These are phyloP conservation scores for Eulemur rubriventer DNA, from an alignment of 2,797 vertebrate species.

Conservation along the genomic window DNA sequence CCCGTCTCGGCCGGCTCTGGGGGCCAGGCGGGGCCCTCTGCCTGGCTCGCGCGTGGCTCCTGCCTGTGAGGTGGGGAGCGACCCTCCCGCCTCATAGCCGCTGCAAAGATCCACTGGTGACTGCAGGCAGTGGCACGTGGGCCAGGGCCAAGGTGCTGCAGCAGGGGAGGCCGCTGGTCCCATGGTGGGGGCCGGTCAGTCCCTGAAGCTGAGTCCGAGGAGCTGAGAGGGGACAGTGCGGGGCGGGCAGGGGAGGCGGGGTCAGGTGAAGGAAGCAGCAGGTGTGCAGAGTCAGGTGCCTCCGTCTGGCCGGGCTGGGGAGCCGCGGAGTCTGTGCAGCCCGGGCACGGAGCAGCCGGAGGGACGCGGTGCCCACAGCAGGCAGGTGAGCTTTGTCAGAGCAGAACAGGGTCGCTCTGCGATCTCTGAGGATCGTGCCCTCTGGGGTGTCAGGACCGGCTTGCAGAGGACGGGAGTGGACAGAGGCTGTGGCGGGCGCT, in stretches of 20 bases:
- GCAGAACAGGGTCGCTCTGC: fast-evolving
- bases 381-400: fast-evolving
- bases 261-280: neutral
- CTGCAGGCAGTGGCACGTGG: too few relatives aligned
- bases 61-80: fast-evolving
- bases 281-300: fast-evolving
- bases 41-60: neutral
- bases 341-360: fast-evolving
- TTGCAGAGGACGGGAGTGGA: too few relatives aligned
- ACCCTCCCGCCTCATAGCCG: neutral
- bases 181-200: neutral
- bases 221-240: fast-evolving
- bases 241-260: fast-evolving
- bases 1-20: fast-evolving
- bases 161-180: neutral
- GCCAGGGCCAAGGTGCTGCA: too few relatives aligned
- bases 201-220: too few relatives aligned
- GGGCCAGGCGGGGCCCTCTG: neutral
- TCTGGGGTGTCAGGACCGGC: neutral
- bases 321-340: fast-evolving
- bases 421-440: neutral
- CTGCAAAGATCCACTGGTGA: neutral
- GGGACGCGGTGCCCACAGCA: fast-evolving
- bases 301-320: fast-evolving
- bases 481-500: neutral